A percentile compares a stretch with the other conserved stretches of the same genome.
These are phyloP conservation scores for Clarias pachynema DNA, from an alignment of 2,797 vertebrate genomes.

Conservation along the genomic window DNA sequence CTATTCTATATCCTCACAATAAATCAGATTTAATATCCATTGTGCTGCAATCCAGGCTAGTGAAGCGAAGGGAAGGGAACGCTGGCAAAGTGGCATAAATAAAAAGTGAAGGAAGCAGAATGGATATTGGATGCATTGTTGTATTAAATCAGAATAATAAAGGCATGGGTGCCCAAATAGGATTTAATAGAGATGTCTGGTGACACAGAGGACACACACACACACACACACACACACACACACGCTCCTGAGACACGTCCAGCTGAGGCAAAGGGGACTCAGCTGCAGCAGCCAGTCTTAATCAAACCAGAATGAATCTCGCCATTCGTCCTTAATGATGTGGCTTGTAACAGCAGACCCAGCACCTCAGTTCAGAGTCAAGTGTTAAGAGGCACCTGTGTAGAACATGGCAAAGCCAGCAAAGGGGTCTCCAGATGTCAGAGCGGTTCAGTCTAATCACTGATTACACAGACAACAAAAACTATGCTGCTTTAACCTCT, in stretches of 20 bases:
- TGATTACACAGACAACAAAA: conserved; percentile 9
- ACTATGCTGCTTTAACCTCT: conserved; percentile 7
- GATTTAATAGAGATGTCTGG: conserved; percentile 73
- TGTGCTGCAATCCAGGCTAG: conserved; percentile 61
- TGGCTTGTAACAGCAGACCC: conserved; percentile 58
- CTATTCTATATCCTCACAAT: conserved; percentile 68
- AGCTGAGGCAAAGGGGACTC: conserved; percentile 64
- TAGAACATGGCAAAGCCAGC: conserved; percentile 44
- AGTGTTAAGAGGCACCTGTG: conserved; percentile 56
- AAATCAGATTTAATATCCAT: conserved; percentile 78
- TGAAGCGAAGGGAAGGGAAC: conserved; percentile 23
- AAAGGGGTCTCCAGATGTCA: conserved; percentile 34
- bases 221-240: neutral
- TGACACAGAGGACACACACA: conserved; percentile 41
- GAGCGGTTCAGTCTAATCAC: conserved; percentile 12
- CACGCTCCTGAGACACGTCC: conserved; percentile 35
- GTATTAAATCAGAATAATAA: conserved; percentile 81
- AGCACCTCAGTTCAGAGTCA: conserved; percentile 36
- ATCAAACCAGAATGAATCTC: conserved; percentile 67
- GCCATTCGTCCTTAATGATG: conserved; percentile 60
- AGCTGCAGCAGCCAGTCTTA: conserved; percentile 72
- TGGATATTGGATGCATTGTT: conserved; percentile 70
- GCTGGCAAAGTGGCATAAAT: conserved; percentile 66
- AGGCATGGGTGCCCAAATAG: conserved; percentile 70
- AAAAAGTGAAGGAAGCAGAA: conserved; percentile 73